These are phyloP conservation scores for Eulemur rufifrons DNA, from an alignment of 2,113 vertebrate genomes.

Conservation along the genomic window DNA sequence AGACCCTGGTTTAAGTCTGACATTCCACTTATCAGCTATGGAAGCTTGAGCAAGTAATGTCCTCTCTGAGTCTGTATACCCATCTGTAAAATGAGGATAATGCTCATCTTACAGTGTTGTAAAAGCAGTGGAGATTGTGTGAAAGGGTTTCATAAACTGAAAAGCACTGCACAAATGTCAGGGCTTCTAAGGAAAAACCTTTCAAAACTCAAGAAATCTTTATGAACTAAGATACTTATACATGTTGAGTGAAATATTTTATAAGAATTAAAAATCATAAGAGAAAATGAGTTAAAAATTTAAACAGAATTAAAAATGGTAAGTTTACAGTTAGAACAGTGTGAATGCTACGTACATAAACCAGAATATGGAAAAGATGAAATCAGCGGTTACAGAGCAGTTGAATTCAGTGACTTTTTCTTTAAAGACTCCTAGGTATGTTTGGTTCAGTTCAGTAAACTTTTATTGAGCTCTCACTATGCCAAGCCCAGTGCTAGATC, in stretches of 20 bases:
- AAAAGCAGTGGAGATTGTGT: neutral
- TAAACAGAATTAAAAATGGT: neutral
- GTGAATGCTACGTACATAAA: neutral
- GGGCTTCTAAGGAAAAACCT: neutral
- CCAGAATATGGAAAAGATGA: neutral
- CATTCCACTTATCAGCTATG: neutral
- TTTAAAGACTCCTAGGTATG: neutral
- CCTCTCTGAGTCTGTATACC: neutral
- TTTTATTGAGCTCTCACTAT: neutral
- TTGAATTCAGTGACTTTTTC: neutral
- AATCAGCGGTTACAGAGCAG: neutral
- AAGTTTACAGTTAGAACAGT: neutral
- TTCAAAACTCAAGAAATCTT: neutral
- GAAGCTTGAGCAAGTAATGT: neutral
- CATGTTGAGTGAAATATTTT: conserved; percentile 31
- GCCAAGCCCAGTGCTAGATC: neutral
- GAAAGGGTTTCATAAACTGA: neutral
- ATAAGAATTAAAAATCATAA: conserved; percentile 3
- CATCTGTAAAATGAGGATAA: neutral
- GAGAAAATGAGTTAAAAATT: neutral
- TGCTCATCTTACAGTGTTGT: neutral
- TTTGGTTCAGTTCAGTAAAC: neutral
- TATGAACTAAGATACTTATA: neutral
- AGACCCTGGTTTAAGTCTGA: neutral
- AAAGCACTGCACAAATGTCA: neutral